Percentiles rank a stretch among this genome's conserved stretches.
Conservation (phyloP, 2,888 invertebrate genomes). For the Acrobasis consociella region DNA sequence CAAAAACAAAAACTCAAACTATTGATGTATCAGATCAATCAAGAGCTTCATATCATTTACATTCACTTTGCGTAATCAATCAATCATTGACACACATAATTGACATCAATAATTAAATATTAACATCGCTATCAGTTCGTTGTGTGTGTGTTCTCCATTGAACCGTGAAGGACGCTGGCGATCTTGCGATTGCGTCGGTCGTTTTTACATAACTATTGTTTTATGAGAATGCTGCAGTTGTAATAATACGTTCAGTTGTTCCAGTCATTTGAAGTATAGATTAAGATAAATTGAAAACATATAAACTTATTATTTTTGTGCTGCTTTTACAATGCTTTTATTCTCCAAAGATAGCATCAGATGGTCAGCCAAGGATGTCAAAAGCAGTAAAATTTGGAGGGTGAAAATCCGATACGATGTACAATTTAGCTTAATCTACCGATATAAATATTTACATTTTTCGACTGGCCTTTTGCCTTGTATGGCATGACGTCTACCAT, state of each 20-base stretch:
- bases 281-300: no score
- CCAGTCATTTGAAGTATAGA: no score
- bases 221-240: constrained; percentile 2
- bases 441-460: no score
- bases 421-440: no score
- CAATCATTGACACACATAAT: constrained; percentile 22
- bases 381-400: no score
- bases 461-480: no score
- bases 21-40: constrained; percentile 11
- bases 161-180: constrained; percentile 69
- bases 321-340: no score
- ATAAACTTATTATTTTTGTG: no score
- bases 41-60: constrained; percentile 12
- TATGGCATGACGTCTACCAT: no score
- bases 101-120: constrained; percentile 20
- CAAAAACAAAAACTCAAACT: not conserved
- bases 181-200: constrained; percentile 34
- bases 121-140: constrained; percentile 7
- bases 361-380: no score
- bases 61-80: constrained; percentile 20
- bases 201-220: constrained; percentile 31
- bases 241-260: not conserved
- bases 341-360: no score
- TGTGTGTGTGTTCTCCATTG: constrained; percentile 44
- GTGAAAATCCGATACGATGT: no score